Evolutionary conservation across 2,888 invertebrate species (phyloP).

Genomic region (Cylindroiulus punctatus): DNA sequence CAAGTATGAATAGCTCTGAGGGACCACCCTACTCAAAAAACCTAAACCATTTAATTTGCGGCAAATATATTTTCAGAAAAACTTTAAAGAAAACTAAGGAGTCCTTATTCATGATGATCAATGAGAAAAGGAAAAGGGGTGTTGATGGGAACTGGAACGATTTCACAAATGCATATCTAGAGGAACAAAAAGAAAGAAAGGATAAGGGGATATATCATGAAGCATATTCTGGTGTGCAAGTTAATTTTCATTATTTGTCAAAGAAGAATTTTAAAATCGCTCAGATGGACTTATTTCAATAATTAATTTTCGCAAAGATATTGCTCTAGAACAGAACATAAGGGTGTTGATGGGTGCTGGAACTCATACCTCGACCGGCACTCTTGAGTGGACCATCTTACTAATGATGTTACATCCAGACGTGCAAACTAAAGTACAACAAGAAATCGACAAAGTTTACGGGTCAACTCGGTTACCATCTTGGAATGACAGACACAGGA

Average conservation of each 20-base stretch:
- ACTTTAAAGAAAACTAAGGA: neutral
- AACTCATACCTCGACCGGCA: conserved; percentile 54
- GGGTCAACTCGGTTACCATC: conserved; percentile 50
- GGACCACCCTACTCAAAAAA: too few relatives aligned
- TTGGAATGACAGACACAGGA: neutral
- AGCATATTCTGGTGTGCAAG: conserved; percentile 7
- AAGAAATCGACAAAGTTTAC: conserved; percentile 53
- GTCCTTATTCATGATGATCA: neutral
- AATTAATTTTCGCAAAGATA: neutral
- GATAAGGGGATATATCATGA: neutral
- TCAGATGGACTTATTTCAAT: neutral
- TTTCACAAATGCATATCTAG: conserved; percentile 10
- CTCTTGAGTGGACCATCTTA: conserved; percentile 51
- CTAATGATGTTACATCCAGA: conserved; percentile 52
- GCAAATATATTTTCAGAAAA: neutral
- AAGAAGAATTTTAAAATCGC: too few relatives aligned
- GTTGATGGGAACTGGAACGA: conserved; percentile 3
- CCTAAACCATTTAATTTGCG: too few relatives aligned
- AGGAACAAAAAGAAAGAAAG: conserved; percentile 24
- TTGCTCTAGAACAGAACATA: neutral
- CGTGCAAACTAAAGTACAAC: conserved; percentile 54
- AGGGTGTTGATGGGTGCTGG: conserved; percentile 47
- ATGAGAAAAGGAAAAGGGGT: neutral
- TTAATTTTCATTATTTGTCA: too few relatives aligned
- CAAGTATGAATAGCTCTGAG: too few relatives aligned